phyloP scores from a whole-genome alignment of 2,113 vertebrate genomes.

The Aptenodytes forsteri region DNA sequence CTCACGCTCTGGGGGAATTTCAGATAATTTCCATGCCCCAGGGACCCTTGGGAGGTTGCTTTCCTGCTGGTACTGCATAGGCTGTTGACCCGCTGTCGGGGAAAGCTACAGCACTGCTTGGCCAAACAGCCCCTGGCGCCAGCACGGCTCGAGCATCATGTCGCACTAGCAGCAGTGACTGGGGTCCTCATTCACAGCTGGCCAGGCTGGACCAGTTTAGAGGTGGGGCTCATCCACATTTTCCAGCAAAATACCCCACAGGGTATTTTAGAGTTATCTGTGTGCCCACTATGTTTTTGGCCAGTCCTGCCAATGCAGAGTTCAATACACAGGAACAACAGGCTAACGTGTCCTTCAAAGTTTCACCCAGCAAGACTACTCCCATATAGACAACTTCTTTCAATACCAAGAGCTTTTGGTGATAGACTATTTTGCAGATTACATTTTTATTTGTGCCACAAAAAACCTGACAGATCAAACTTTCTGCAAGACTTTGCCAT shows the following conservation, averaged over 20 bases:
- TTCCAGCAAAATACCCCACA: neutral
- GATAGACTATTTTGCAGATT: neutral
- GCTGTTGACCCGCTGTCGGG: fast-evolving
- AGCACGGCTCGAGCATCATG: fast-evolving
- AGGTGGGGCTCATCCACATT: neutral
- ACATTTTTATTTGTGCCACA: neutral
- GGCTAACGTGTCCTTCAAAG: fast-evolving
- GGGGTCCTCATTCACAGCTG: neutral
- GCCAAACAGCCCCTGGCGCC: neutral
- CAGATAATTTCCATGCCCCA: neutral
- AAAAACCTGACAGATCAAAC: neutral
- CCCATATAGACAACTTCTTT: neutral
- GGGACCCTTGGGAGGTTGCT: neutral
- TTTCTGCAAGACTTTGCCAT: neutral
- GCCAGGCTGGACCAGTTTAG: neutral
- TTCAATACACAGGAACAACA: neutral
- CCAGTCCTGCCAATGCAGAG: neutral
- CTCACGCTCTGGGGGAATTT: neutral
- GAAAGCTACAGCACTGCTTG: neutral
- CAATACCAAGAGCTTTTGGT: neutral
- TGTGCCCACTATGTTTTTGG: neutral
- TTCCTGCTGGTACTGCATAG: neutral
- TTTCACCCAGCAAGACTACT: neutral
- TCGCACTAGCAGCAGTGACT: neutral
- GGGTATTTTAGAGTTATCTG: neutral